phyloP scores from a whole-genome alignment of 2,113 vertebrate species.

The Leptosomus discolor region DNA sequence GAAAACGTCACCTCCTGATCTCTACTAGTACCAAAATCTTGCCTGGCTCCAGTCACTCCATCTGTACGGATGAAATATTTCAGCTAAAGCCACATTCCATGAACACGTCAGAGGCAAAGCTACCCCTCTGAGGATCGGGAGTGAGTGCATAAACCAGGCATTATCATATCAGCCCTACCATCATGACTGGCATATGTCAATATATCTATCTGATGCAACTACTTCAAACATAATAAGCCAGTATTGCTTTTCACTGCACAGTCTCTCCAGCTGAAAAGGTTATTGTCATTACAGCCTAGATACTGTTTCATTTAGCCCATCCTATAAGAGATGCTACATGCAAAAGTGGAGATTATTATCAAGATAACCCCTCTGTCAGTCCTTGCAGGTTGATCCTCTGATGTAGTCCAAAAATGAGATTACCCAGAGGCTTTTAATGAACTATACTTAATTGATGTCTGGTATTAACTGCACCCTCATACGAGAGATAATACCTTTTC shows the following conservation, averaged over 20 bases:
- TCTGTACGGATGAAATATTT: not conserved
- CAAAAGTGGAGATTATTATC: slow-evolving; percentile 25
- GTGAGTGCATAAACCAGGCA: not conserved
- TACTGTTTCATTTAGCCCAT: not conserved
- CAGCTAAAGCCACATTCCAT: not conserved
- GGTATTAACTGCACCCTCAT: slow-evolving; percentile 33
- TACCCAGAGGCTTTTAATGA: slow-evolving; percentile 61
- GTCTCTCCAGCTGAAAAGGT: slow-evolving; percentile 17
- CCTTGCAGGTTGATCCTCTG: not conserved
- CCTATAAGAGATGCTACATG: not conserved
- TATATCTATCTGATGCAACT: not conserved
- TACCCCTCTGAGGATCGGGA: not conserved
- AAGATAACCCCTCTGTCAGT: not conserved
- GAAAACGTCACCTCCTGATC: not conserved
- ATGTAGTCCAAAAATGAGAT: slow-evolving; percentile 51
- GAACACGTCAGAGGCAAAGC: not conserved
- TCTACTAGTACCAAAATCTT: not conserved
- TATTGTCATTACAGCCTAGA: not conserved
- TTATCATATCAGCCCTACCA: not conserved
- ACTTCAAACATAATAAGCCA: not conserved
- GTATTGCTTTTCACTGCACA: slow-evolving; percentile 2
- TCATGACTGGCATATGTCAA: not conserved
- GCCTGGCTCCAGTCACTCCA: not conserved
- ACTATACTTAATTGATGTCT: slow-evolving; percentile 46
- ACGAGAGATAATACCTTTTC: slow-evolving; percentile 35